phyloP scores from a whole-genome alignment of 2,888 invertebrate genomes.

The Drosophila bunnanda region DNA sequence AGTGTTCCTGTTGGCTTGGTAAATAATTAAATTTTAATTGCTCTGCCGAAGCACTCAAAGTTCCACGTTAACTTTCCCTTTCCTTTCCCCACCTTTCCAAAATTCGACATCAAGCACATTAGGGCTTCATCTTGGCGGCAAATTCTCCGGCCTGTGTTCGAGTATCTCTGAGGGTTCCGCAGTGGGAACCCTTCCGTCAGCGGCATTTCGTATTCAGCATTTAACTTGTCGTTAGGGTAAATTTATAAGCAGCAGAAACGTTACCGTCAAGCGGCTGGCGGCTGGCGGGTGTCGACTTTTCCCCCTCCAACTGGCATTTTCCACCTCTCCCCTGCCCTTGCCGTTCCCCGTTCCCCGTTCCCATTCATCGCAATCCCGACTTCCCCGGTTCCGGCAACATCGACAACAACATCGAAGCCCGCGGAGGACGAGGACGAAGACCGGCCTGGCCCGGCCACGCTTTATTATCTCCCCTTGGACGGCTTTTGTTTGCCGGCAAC shows the following conservation, averaged over 20 bases:
- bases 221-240: constrained; percentile 79
- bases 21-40: constrained; percentile 12
- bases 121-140: constrained; percentile 15
- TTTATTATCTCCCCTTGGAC: constrained; percentile 73
- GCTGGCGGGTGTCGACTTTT: constrained; percentile 51
- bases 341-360: not conserved
- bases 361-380: not conserved
- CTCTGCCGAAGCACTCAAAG: not conserved
- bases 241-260: constrained; percentile 66
- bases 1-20: not conserved
- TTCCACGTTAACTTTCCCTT: constrained; percentile 3
- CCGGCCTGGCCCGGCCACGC: constrained; percentile 63
- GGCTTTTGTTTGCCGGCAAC: constrained; percentile 44
- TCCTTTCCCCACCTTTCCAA: constrained; percentile 10
- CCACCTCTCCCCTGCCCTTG: not conserved
- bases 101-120: constrained; percentile 17
- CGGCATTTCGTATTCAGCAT: constrained; percentile 53
- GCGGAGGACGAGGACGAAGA: constrained; percentile 13
- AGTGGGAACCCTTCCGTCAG: constrained; percentile 51
- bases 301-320: constrained; percentile 31
- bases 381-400: constrained; percentile 31
- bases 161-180: constrained; percentile 11
- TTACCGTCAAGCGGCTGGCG: constrained; percentile 35
- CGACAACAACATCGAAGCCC: constrained; percentile 32
- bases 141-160: constrained; percentile 10